phyloP scores from a whole-genome alignment of 2,797 vertebrate species.

The Leucoraja ocellata region DNA sequence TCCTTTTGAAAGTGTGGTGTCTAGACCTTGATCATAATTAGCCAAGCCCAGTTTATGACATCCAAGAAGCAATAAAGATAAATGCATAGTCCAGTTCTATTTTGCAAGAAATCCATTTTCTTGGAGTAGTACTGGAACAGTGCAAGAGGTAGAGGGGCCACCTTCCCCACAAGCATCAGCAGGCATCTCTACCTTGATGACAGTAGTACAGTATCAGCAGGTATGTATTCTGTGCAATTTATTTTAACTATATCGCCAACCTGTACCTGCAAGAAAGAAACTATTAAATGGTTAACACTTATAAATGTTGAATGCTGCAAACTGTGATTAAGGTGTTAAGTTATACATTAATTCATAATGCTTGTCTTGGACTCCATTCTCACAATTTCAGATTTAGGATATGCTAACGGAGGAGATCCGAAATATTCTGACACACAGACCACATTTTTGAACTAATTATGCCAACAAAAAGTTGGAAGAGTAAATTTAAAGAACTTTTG shows the following conservation, averaged over 20 bases:
- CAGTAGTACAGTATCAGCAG: conserved; percentile 91
- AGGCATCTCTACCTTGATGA: conserved; percentile 89
- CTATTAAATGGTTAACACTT: conserved; percentile 71
- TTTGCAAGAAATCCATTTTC: conserved; percentile 61
- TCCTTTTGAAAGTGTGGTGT: not conserved
- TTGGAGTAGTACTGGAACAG: conserved; percentile 63
- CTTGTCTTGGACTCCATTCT: not conserved
- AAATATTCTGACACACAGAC: not conserved
- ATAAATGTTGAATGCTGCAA: not conserved
- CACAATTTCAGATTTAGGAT: not conserved
- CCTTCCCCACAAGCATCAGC: conserved; percentile 66
- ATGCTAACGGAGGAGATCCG: not conserved
- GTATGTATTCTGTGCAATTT: conserved; percentile 91
- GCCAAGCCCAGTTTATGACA: not conserved
- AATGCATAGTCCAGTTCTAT: not conserved
- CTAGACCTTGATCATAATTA: not conserved
- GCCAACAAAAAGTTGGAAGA: not conserved
- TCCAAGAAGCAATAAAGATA: not conserved
- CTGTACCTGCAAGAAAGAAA: conserved; percentile 89
- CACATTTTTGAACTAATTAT: not conserved
- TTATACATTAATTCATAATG: not conserved
- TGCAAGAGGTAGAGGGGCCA: conserved; percentile 62
- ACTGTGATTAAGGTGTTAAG: not conserved
- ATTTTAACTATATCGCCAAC: conserved; percentile 96
- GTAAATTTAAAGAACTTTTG: not conserved